Evolutionary conservation across 2,888 invertebrate genomes (phyloP).

Genomic region (Cantharis nigra): DNA sequence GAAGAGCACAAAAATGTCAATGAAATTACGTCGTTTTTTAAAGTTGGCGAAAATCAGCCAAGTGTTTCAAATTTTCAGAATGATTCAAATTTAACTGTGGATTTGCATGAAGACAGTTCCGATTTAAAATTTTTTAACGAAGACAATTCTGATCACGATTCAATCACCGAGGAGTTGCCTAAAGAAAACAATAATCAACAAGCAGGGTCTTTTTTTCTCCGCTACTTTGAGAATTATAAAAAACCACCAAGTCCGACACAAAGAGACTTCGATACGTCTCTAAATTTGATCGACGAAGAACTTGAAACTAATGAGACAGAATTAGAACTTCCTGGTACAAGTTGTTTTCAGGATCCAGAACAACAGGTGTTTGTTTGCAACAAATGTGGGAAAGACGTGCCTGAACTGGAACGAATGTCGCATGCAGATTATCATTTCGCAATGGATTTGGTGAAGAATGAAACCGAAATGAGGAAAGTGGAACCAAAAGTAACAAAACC

Average conservation of each 20-base stretch:
- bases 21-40: conserved; percentile 65
- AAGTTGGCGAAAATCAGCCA: conserved; percentile 43
- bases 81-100: conserved; percentile 4
- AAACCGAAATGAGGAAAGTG: conserved; percentile 41
- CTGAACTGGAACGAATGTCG: conserved; percentile 66
- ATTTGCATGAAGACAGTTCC: conserved; percentile 12
- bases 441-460: conserved; percentile 47
- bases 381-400: conserved; percentile 70
- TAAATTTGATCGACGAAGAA: conserved; percentile 33
- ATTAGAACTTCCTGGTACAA: conserved; percentile 6
- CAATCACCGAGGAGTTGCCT: conserved; percentile 20
- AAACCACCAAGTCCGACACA: conserved; percentile 10
- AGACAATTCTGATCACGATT: conserved; percentile 16
- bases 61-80: not conserved
- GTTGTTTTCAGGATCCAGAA: conserved; percentile 39
- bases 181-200: not conserved
- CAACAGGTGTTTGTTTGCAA: conserved; percentile 61
- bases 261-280: conserved; percentile 46
- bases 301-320: conserved; percentile 16
- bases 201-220: conserved; percentile 41
- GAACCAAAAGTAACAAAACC: not conserved
- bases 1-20: conserved; percentile 64
- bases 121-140: conserved; percentile 17
- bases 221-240: conserved; percentile 38
- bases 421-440: conserved; percentile 89